Evolutionary conservation across 2,113 vertebrate genomes (phyloP), one percentile per base, ranked within the genome.

Genomic region (Acinonyx jubatus): DNA sequence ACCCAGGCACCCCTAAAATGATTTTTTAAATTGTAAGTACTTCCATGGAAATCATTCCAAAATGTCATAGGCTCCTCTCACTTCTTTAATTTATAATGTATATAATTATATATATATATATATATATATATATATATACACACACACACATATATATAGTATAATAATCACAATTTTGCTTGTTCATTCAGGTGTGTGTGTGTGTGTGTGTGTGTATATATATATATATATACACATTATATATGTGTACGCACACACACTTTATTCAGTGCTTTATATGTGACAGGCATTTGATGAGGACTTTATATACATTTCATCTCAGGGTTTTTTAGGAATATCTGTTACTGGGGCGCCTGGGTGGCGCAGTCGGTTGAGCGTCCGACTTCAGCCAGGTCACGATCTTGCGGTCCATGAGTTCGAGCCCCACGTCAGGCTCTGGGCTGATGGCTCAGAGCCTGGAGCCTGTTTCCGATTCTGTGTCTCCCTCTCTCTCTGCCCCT

Each of bases 1-100:
- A 45, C 45, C 45, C 45, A 45, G 45, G 45, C 45, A 45, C 45
- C 45, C 45, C 50, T n/a, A 57, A 91, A 88, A 76, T 57, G 15
- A 92, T 36, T 93, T 94, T 89, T n/a, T 23, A 88, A 97, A 91
- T 63, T 71, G 38, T 87, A 87, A 69, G 1, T 63, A 76, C 52
- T 66, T 93, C 52, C 41, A 78, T n/a, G 29, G 36, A 94, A 92
- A 94, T 76, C 25, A 41, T 66, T 92, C 76, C 81, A 81, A 93
- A 94, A 81, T 89, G 41, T 38, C 63, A 27, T 38, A n/a, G 41
- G 52, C 10, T 78, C 84, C 82, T 79, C 38, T 81, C 57, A 71
- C 41, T 78, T 91, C 45, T 89, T 76, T 89, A 95, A 85, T 71
- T 11, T 87, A 57, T 45, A 86, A 86, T 82, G 29, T 45, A 66